A percentile compares a stretch with the other conserved stretches of the same genome.
Conservation (phyloP, 2,797 vertebrate species). For the Poecilia gillii region DNA sequence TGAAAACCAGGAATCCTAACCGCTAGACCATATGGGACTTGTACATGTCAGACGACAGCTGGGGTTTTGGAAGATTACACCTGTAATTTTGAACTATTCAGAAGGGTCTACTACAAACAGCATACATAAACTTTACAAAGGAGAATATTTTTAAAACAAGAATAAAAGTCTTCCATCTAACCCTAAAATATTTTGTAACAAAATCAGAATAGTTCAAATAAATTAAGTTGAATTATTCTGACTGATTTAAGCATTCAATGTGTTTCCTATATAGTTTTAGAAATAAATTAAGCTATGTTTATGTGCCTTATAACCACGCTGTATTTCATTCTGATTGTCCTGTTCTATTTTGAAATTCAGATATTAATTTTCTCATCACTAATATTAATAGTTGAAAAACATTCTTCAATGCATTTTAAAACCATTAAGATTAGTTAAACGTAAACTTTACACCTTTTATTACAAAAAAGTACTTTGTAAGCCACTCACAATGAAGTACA, state of each 20-base stretch:
- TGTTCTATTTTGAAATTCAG: background rate
- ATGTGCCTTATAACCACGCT: background rate
- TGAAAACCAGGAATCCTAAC: slow-evolving; percentile 88
- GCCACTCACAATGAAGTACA: background rate
- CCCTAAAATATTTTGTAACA: background rate
- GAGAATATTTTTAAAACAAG: background rate
- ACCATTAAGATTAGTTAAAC: background rate
- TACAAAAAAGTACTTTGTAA: background rate
- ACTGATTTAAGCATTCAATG: background rate
- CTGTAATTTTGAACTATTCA: rapidly evolving
- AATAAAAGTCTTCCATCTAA: background rate
- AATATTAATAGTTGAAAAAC: background rate
- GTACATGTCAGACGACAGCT: rapidly evolving
- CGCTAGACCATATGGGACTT: slow-evolving; percentile 84
- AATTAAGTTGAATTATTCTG: background rate
- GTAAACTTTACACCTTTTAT: background rate
- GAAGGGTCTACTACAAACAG: rapidly evolving
- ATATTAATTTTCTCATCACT: background rate
- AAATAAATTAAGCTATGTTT: background rate
- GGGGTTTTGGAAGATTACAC: background rate
- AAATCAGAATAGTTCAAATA: background rate
- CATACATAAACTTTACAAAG: background rate
- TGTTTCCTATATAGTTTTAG: background rate
- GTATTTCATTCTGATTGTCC: background rate
- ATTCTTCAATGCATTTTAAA: background rate